phyloP scores from a whole-genome alignment of 2,113 vertebrate species.

The Scatophagus argus region DNA sequence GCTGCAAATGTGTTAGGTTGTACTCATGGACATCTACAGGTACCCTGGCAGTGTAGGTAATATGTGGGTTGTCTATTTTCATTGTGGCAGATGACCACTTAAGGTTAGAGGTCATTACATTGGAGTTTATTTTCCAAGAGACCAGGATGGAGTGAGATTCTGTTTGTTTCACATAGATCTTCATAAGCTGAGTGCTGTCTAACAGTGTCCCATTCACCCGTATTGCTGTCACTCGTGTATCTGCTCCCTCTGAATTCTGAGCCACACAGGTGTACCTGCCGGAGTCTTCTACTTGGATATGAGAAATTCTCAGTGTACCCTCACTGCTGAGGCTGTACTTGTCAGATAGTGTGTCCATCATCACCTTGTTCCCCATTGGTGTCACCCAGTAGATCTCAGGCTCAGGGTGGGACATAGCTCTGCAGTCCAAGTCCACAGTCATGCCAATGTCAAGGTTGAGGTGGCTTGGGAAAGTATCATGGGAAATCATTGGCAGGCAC shows the following conservation, averaged over 20 bases:
- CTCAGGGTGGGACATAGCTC: slow-evolving; percentile 96
- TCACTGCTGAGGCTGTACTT: slow-evolving; percentile 92
- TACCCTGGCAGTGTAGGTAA: slow-evolving; percentile 96
- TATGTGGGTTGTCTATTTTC: slow-evolving; percentile 98
- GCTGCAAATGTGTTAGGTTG: slow-evolving; percentile 96
- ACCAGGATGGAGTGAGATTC: slow-evolving; percentile 95
- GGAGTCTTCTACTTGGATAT: slow-evolving; percentile 91
- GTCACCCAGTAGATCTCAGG: slow-evolving; percentile 99
- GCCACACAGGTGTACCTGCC: slow-evolving; percentile 97
- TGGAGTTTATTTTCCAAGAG: slow-evolving; percentile 96
- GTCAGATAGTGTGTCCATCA: slow-evolving; percentile 88
- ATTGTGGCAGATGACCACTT: slow-evolving; percentile 98
- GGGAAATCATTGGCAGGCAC: slow-evolving; percentile 96
- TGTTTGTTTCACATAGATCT: slow-evolving; percentile 93
- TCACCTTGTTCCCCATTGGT: slow-evolving; percentile 93
- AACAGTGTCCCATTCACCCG: slow-evolving; percentile 94
- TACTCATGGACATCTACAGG: slow-evolving; percentile 97
- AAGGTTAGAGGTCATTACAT: slow-evolving; percentile 93
- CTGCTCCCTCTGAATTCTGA: slow-evolving; percentile 93
- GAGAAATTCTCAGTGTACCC: slow-evolving; percentile 91
- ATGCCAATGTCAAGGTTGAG: slow-evolving; percentile 90
- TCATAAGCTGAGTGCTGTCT: slow-evolving; percentile 93
- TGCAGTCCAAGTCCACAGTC: slow-evolving; percentile 91
- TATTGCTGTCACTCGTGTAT: slow-evolving; percentile 92
- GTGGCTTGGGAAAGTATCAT: slow-evolving; percentile 91